Conservation (phyloP, 2,113 vertebrate genomes). For the Pampusana beccarii region DNA sequence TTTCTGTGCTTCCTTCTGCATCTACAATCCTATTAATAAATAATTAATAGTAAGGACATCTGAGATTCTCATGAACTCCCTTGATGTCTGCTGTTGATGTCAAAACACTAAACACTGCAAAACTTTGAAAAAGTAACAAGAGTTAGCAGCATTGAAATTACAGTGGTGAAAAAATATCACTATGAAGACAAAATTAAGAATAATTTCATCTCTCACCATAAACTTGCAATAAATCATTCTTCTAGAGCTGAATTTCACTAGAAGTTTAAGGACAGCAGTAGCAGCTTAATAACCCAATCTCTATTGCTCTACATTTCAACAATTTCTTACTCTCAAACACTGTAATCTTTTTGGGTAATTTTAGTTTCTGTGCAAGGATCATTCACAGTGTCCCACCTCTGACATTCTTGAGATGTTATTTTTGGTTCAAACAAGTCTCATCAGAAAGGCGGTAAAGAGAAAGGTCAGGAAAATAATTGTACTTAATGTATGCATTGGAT, state of each 20-base stretch:
- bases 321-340: background rate
- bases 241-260: background rate
- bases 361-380: background rate
- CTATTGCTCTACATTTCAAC: background rate
- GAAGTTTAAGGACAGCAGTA: background rate
- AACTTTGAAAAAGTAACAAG: background rate
- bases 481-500: background rate
- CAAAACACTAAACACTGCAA: background rate
- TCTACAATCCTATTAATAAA: background rate
- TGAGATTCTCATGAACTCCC: background rate
- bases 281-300: background rate
- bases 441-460: background rate
- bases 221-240: background rate
- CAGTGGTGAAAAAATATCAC: background rate
- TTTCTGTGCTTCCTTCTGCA: background rate
- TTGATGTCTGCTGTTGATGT: background rate
- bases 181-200: background rate
- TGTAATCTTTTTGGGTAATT: background rate
- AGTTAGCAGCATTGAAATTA: background rate
- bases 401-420: background rate
- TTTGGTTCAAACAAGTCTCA: background rate
- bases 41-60: background rate
- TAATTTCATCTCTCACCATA: background rate
- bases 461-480: background rate
- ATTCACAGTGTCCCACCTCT: background rate